Evolutionary conservation across 2,888 invertebrate genomes (phyloP).

Genomic region (Agrenia bidenticulata): DNA sequence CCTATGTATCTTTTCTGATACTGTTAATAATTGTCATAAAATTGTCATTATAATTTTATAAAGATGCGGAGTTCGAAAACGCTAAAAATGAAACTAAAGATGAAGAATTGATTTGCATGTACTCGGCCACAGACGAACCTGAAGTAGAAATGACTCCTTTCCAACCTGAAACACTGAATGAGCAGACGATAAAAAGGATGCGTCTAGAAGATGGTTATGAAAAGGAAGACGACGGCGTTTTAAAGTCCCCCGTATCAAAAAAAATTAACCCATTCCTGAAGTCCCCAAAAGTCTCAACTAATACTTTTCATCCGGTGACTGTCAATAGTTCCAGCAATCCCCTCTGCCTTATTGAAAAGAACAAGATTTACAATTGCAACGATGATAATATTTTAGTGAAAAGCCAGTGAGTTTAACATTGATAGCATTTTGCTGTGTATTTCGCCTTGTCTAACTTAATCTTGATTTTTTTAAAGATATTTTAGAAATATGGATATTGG

Average conservation of each 20-base stretch:
- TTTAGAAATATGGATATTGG: background rate
- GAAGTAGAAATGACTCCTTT: background rate
- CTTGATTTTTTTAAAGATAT: too few species aligned
- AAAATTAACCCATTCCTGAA: slow-evolving; percentile 31
- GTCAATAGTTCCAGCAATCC: too few species aligned
- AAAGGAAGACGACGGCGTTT: slow-evolving; percentile 2
- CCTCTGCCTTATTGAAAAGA: slow-evolving; percentile 27
- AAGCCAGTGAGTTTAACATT: slow-evolving; percentile 42
- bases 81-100: slow-evolving; percentile 16
- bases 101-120: slow-evolving; percentile 26
- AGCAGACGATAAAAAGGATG: background rate
- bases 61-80: slow-evolving; percentile 8
- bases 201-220: slow-evolving; percentile 10
- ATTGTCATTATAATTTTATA: too few species aligned
- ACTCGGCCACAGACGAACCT: background rate
- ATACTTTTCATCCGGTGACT: too few species aligned
- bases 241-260: background rate
- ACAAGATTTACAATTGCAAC: slow-evolving; percentile 21
- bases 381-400: slow-evolving; percentile 25
- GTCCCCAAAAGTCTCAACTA: too few species aligned
- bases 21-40: too few species aligned
- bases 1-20: too few species aligned
- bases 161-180: background rate
- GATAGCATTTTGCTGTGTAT: too few species aligned
- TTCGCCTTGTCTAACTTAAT: too few species aligned